phyloP scores from a whole-genome alignment of 2,888 invertebrate species.

The Meiosimyza decipiens region DNA sequence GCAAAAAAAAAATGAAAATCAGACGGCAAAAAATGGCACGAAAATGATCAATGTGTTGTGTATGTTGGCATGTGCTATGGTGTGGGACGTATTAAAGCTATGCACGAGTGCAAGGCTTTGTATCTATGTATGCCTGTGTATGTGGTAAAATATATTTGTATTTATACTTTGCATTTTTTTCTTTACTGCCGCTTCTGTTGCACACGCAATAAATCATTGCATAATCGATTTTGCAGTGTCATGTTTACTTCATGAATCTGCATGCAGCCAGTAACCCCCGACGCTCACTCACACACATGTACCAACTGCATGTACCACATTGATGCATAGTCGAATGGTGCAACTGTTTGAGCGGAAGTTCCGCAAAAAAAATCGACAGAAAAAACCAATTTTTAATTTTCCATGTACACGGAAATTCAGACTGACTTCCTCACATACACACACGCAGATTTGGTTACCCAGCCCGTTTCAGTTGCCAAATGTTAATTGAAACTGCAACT shows the following conservation, averaged over 20 bases:
- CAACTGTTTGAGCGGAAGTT: background rate
- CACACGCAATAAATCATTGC: conserved; percentile 12
- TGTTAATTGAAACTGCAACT: conserved; percentile 15
- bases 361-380: background rate
- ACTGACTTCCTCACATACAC: background rate
- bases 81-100: no score
- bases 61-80: background rate
- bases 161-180: no score
- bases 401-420: conserved; percentile 1
- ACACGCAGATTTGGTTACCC: no score
- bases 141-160: background rate
- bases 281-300: background rate
- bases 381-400: background rate
- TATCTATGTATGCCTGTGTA: background rate
- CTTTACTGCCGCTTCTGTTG: background rate
- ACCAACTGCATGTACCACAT: background rate
- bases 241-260: conserved; percentile 20
- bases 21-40: background rate
- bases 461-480: background rate
- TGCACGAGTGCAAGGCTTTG: no score
- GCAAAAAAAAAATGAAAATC: background rate
- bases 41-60: background rate
- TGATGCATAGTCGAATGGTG: background rate
- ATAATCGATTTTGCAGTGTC: conserved; percentile 28
- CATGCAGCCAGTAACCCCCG: background rate